Percentiles rank a stretch among this genome's conserved stretches.
Conservation (phyloP, 1,140 invertebrate species). For the Bombus breviceps region DNA sequence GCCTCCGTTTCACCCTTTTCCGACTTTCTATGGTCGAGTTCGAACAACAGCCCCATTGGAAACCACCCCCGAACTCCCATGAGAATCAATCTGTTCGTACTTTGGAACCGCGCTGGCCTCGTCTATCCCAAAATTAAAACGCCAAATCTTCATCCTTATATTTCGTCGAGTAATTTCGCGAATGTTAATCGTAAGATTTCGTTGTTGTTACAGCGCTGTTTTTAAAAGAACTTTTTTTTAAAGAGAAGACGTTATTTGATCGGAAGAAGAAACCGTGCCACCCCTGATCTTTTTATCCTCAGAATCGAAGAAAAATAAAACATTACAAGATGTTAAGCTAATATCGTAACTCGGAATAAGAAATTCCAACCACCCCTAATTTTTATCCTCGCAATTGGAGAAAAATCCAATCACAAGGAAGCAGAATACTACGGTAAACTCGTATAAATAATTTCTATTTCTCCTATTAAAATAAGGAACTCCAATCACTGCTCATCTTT, state of each 20-base stretch:
- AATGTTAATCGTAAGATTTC: neutral
- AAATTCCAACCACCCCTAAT: neutral
- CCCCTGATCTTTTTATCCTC: neutral
- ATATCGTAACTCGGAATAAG: neutral
- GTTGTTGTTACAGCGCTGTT: too few species aligned
- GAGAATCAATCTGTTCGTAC: constrained; percentile 43
- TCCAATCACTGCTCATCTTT: too few species aligned
- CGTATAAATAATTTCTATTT: neutral
- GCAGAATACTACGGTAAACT: neutral
- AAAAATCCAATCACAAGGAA: neutral
- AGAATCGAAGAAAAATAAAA: neutral
- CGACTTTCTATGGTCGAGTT: neutral
- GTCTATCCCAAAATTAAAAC: constrained; percentile 39
- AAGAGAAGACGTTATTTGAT: too few species aligned
- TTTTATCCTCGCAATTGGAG: neutral
- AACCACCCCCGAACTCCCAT: constrained; percentile 14
- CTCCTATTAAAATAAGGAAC: neutral
- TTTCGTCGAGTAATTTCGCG: neutral
- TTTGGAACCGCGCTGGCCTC: neutral
- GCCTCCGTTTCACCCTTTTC: neutral
- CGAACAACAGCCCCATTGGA: constrained; percentile 3
- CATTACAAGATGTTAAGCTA: too few species aligned
- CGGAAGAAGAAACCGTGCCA: too few species aligned
- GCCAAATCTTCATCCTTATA: neutral
- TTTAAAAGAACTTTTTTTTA: neutral